A percentile compares a stretch with the other conserved stretches of the same genome.
These are phyloP conservation scores for Tarsius wallacei DNA, from an alignment of 2,797 vertebrate species.

Conservation along the genomic window DNA sequence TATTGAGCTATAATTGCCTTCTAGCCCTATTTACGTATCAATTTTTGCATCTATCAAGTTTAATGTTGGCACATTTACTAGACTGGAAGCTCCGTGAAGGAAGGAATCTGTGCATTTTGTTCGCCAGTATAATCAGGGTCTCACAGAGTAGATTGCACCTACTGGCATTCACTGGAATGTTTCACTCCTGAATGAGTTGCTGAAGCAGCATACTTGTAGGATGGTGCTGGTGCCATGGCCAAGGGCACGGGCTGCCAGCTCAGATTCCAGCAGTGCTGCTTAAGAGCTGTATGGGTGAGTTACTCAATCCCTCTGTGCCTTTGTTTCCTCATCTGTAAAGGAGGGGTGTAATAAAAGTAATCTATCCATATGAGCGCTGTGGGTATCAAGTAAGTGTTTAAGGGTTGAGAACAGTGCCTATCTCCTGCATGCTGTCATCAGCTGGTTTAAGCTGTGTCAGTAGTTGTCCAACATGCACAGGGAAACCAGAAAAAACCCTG, in stretches of 20 bases:
- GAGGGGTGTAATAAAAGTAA: not conserved
- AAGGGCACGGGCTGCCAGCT: not conserved
- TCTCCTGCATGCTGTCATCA: not conserved
- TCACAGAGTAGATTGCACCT: not conserved
- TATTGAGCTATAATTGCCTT: not conserved
- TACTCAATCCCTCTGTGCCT: not conserved
- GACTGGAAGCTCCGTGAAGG: not conserved
- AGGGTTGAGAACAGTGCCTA: not conserved
- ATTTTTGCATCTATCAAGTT: not conserved
- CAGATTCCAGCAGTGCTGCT: not conserved
- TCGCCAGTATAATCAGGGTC: not conserved
- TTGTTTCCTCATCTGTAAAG: not conserved
- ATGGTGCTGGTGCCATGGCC: not conserved
- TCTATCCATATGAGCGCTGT: not conserved
- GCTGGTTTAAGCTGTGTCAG: not conserved
- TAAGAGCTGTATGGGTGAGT: not conserved
- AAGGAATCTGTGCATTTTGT: not conserved
- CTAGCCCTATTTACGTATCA: not conserved
- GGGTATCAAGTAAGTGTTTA: not conserved
- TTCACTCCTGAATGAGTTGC: not conserved
- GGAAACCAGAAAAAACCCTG: not conserved
- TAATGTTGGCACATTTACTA: no score
- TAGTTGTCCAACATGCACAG: accelerated
- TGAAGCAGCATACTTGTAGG: not conserved
- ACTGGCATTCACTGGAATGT: not conserved